Evolutionary conservation across 2,797 vertebrate genomes (phyloP).

Genomic region (Poecile montanus): DNA sequence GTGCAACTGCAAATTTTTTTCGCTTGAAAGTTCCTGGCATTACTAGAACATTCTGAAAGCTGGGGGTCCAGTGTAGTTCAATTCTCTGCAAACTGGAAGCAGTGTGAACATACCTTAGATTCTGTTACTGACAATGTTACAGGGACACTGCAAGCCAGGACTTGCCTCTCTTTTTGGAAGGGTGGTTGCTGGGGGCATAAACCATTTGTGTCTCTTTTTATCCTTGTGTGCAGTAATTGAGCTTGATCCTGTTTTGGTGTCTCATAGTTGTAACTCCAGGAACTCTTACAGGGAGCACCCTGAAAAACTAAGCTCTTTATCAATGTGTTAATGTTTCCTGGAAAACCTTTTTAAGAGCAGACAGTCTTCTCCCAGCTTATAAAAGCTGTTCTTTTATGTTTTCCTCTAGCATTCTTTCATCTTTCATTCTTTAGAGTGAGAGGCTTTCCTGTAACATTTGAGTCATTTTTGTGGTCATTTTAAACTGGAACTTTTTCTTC

Average conservation of each 20-base stretch:
- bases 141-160: neutral
- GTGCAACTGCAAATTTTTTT: neutral
- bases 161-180: neutral
- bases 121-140: neutral
- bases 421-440: neutral
- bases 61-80: neutral
- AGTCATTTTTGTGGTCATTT: neutral
- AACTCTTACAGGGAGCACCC: neutral
- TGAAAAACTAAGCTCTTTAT: neutral
- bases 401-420: neutral
- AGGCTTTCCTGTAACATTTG: neutral
- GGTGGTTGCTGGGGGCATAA: neutral
- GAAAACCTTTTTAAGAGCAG: neutral
- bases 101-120: fast-evolving
- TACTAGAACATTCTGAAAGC: neutral
- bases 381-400: neutral
- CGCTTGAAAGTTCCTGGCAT: neutral
- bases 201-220: neutral
- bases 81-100: neutral
- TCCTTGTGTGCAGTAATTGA: neutral
- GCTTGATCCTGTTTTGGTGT: neutral
- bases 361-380: neutral
- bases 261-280: neutral
- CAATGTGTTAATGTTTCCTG: neutral
- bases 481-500: neutral